Evolutionary conservation across 2,797 vertebrate species (phyloP), one percentile per base, ranked within the genome.

Genomic region (Thripadectes ignobilis): DNA sequence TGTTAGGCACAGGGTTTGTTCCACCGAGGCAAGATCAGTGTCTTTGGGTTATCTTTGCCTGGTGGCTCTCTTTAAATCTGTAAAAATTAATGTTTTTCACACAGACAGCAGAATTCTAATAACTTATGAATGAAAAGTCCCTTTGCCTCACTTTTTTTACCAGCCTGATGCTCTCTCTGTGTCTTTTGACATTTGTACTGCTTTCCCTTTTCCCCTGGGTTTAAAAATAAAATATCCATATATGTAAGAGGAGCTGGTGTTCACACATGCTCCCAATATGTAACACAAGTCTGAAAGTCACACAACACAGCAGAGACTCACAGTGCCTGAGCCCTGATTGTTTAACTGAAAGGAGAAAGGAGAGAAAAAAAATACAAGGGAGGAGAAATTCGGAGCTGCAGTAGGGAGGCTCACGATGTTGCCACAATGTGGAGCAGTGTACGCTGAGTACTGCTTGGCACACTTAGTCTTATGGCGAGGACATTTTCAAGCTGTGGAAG

Each of bases 141-240:
- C 59, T 92, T 79, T 87, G 63, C n/a, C 27, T 93, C 74, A 84
- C 84, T 83, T 82, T 83, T 75, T 36, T 91, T 96, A 43, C 58
- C 89, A 92, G 91, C 65, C 73, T 89, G 71, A 66, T 92, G 58
- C 18, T 85, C 73, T 83, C 74, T 95, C 89, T 91, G 90, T 95
- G 91, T 93, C 88, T 95, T 96, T 93, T 80, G 87, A 80, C 79
- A 26, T 95, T 94, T 59, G 62, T 95, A 62, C 92, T 95, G 90
- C 87, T 94, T 96, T 97, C 92, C 95, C 85, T 92, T 95, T 91
- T 49, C 94, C 96, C 67, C 89, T 68, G 69, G 58, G 38, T 96
- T 96, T 97, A 96, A 97, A 98, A 97, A 97, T 97, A 97, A 95
- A 94, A 82, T 41, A 96, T 45, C 92, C 57, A 30, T 95, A 83